Conservation (phyloP, 2,888 invertebrate genomes). For the Microdon myrmicae region DNA sequence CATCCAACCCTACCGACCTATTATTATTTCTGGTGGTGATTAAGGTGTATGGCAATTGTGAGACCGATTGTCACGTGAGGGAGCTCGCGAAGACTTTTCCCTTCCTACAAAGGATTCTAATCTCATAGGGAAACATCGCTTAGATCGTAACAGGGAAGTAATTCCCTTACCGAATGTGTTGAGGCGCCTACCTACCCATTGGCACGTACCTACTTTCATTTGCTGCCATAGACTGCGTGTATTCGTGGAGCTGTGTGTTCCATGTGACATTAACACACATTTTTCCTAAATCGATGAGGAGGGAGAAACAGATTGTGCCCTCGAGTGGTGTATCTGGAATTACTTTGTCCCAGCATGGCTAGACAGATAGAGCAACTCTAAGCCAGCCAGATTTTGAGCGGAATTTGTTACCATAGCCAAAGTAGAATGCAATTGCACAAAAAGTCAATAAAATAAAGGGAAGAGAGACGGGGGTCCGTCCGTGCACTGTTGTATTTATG, state of each 20-base stretch:
- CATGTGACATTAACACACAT: slow-evolving; percentile 43
- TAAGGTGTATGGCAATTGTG: too few species aligned
- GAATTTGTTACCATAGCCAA: slow-evolving; percentile 19
- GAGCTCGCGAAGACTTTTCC: slow-evolving; percentile 43
- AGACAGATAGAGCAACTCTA: slow-evolving; percentile 29
- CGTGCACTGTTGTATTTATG: too few species aligned
- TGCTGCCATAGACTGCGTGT: too few species aligned
- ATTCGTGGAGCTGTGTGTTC: too few species aligned
- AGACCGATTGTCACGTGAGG: slow-evolving; percentile 40
- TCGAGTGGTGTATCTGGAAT: slow-evolving; percentile 35
- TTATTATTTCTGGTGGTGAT: background rate
- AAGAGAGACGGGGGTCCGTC: slow-evolving; percentile 16
- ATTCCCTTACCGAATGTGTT: too few species aligned
- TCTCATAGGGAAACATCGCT: slow-evolving; percentile 26
- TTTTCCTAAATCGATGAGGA: slow-evolving; percentile 15
- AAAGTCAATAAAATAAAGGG: slow-evolving; percentile 20
- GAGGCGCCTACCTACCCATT: slow-evolving; percentile 15
- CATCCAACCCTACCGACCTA: background rate
- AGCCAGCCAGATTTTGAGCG: slow-evolving; percentile 33
- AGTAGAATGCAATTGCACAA: slow-evolving; percentile 30
- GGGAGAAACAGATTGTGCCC: slow-evolving; percentile 30
- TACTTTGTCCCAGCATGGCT: slow-evolving; percentile 28
- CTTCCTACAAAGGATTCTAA: slow-evolving; percentile 32
- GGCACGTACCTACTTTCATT: slow-evolving; percentile 40
- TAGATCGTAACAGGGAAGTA: too few species aligned